These are phyloP conservation scores for Chrysomallon squamiferum DNA, from an alignment of 1,140 invertebrate species.

Conservation along the genomic window DNA sequence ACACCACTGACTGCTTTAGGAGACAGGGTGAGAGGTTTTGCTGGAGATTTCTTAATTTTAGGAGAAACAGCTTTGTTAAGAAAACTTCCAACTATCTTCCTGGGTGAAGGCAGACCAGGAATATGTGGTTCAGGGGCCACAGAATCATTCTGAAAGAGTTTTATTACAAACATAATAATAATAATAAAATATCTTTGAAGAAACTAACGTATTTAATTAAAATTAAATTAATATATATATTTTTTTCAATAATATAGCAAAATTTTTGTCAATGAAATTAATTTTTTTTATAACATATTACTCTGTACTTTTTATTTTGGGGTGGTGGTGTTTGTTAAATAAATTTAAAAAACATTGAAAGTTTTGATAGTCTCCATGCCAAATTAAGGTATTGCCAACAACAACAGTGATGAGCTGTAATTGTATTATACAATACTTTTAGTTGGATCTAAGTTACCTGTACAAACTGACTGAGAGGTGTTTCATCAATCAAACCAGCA, in stretches of 20 bases:
- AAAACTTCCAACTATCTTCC: conserved; percentile 51
- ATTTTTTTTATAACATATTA: not conserved
- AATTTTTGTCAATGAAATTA: not conserved
- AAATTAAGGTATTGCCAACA: no score
- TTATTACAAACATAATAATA: conserved; percentile 10
- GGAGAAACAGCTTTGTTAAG: conserved; percentile 52
- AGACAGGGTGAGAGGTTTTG: conserved; percentile 1
- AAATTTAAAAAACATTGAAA: no score
- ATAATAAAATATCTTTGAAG: no score
- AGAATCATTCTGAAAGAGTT: conserved; percentile 35
- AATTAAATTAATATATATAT: conserved; percentile 3
- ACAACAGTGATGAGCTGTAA: no score
- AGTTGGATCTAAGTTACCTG: no score
- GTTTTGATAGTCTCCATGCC: no score
- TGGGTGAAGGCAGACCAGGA: conserved; percentile 52
- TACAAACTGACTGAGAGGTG: conserved; percentile 53
- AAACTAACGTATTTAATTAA: not conserved
- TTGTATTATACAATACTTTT: no score
- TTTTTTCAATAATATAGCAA: not conserved
- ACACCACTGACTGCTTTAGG: not conserved
- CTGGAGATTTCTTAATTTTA: conserved; percentile 33
- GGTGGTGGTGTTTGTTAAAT: no score
- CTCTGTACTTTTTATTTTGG: no score
- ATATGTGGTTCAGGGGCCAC: conserved; percentile 45
- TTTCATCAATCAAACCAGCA: conserved; percentile 45